phyloP scores from a whole-genome alignment of 2,888 invertebrate species.

The Chloromyia formosa region DNA sequence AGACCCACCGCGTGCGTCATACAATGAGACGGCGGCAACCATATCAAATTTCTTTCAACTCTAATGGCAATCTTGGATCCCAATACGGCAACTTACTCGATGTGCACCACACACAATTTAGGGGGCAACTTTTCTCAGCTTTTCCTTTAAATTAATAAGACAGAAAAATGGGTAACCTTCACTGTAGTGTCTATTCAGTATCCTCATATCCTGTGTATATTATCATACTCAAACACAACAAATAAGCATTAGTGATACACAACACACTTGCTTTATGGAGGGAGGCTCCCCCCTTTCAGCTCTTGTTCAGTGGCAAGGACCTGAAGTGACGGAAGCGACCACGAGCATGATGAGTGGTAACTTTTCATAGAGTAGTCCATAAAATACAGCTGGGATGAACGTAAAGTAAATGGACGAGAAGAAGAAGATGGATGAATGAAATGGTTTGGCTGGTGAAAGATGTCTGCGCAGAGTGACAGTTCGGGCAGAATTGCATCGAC shows the following conservation, averaged over 20 bases:
- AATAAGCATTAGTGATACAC: background rate
- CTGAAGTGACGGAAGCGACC: background rate
- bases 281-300: too few relatives aligned
- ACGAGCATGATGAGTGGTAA: background rate
- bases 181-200: background rate
- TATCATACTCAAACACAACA: background rate
- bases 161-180: constrained; percentile 28
- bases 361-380: background rate
- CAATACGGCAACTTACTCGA: constrained; percentile 22
- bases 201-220: too few relatives aligned
- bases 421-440: background rate
- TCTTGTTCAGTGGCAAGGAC: background rate
- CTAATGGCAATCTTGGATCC: background rate
- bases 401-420: background rate
- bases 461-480: background rate
- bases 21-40: too few relatives aligned
- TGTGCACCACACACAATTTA: background rate
- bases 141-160: constrained; percentile 6
- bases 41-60: background rate
- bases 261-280: background rate
- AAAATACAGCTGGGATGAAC: background rate
- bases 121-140: constrained; percentile 36
- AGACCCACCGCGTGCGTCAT: too few relatives aligned
- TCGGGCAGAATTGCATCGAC: background rate
- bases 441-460: background rate